Evolutionary conservation across 2,888 invertebrate genomes (phyloP), one percentile per base, ranked within the genome.

Genomic region (Chorisops tibialis): DNA sequence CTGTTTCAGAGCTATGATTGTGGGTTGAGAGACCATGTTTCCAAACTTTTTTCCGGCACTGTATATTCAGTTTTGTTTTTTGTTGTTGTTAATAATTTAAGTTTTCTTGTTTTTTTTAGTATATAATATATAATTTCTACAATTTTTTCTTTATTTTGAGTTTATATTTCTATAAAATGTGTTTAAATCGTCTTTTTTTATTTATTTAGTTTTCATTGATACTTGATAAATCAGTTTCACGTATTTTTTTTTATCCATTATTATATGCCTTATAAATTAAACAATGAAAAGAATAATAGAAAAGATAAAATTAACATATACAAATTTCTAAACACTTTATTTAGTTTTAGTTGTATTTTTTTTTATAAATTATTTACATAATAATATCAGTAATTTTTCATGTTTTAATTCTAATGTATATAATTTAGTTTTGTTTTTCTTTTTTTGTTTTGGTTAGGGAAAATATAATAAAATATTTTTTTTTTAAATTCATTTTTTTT

Each of bases 121-220:
- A 45, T 56, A 56, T 56, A 56, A 56, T 56, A 56, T 56, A 56
- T 56, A 56, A 56, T 56, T 56, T 56, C 56, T 56, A 56, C 56
- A 56, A 30, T 56, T 56, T 54, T 56, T 24, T 45, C 43, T 56
- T 56, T 39, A 30, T 30, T 30, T 30, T 30, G 30, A 7, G 16
- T 41, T 22, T 56, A 43, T 45, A 45, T 45, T 30, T 45, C 56
- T 56, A 56, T 56, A 56, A 56, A 56, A 56, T 56, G 43, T 56
- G 14, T 48, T 18, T 48, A 16, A 22, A 39, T 43, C 52, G n/a
- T 38, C 19, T 19, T 50, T 47, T 47, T 47, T 21, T 12, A 11
- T 47, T 47, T 19, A 4, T 54, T 54, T 43, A 38, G 2, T 41
- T 6, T 54, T 30, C 19, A 30, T 30, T 39, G 54, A 54, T 54